A percentile compares a stretch with the other conserved stretches of the same genome.
Evolutionary conservation across 2,888 invertebrate species (phyloP).

Genomic region (Xestia c-nigrum): DNA sequence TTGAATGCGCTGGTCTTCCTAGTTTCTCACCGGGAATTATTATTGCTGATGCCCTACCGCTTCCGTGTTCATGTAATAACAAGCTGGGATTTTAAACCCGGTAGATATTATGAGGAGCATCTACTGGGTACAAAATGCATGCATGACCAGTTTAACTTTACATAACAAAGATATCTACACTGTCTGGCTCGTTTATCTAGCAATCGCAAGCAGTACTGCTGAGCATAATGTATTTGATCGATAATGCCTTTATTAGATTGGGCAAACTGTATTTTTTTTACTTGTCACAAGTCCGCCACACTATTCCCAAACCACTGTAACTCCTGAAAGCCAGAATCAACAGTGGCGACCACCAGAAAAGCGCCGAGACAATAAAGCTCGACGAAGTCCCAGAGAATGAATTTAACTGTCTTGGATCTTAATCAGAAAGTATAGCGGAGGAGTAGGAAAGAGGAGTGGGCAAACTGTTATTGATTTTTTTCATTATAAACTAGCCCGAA

Average conservation of each 20-base stretch:
- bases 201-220: not conserved
- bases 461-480: not conserved
- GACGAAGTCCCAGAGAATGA: no score
- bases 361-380: no score
- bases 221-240: not conserved
- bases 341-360: no score
- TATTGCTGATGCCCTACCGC: conserved; percentile 60
- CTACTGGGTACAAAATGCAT: not conserved
- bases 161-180: not conserved
- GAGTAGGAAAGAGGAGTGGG: not conserved
- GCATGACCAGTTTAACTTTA: not conserved
- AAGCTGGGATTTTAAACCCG: conserved; percentile 35
- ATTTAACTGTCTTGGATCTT: no score
- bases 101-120: conserved; percentile 12
- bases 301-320: no score
- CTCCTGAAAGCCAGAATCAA: no score
- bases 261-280: not conserved
- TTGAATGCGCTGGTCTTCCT: conserved; percentile 73
- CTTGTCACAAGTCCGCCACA: no score
- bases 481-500: not conserved
- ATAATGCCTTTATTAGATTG: not conserved
- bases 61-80: conserved; percentile 68
- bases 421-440: no score
- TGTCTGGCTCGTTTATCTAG: not conserved
- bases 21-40: conserved; percentile 66